These are phyloP conservation scores for Caligus rogercresseyi DNA, from an alignment of 1,140 invertebrate genomes.

Conservation along the genomic window DNA sequence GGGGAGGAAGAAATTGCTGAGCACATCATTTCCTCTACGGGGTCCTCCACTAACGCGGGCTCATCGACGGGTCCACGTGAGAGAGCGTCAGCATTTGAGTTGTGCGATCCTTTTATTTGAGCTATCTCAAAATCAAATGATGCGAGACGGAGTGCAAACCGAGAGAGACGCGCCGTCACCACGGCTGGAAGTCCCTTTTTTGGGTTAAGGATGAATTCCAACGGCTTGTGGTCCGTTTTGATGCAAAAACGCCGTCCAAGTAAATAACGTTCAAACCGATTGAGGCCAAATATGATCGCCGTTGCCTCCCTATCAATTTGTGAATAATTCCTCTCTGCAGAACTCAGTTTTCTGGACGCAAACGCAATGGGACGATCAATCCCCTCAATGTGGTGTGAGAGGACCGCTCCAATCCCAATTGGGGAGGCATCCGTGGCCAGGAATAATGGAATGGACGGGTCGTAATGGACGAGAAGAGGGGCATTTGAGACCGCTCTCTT, in stretches of 20 bases:
- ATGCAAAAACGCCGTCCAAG: not conserved
- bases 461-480: conserved; percentile 37
- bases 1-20: not conserved
- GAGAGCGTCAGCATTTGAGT: not conserved
- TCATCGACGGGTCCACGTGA: not conserved
- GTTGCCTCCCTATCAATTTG: conserved; percentile 42
- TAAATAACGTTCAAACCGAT: not conserved
- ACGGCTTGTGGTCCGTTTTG: not conserved
- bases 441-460: conserved; percentile 30
- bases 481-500: conserved; percentile 22
- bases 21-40: not conserved
- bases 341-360: conserved; percentile 45
- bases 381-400: conserved; percentile 39
- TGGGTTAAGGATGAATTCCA: not conserved
- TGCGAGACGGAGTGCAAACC: not conserved
- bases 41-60: not conserved
- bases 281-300: not conserved
- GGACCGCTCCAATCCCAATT: conserved; percentile 45
- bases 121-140: not conserved
- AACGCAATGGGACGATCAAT: conserved; percentile 38
- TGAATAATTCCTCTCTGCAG: conserved; percentile 42
- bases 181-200: not conserved
- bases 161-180: not conserved
- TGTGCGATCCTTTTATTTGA: not conserved
- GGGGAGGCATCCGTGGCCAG: conserved; percentile 25